Base-by-base conservation (phyloP, 1,140 invertebrate species). In the Ostrea denselamellosa region DNA sequence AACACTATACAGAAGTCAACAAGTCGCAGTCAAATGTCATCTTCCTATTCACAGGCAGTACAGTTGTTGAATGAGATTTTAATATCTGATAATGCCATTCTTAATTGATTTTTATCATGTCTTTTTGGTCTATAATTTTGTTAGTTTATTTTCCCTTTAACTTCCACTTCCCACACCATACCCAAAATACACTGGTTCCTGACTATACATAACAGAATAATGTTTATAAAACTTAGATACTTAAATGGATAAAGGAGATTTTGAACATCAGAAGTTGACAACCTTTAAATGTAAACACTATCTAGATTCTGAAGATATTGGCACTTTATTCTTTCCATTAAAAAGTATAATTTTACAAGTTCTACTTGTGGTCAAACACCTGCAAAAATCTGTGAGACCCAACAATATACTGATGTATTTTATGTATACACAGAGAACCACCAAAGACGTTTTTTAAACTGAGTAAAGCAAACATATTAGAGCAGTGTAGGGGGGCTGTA, bases 261-360 rank as follows among this genome's bases (percentile, higher is more conserved):
- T 77, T 25, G 28, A 77, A 77, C 25, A 77, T 34, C 68, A 25
- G 68, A 77, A 77, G 68, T 77, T 77, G 68, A 77, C 68, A 77
- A 25, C 68, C 68, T 77, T 25, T 34, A 34, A 34, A 77, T 28
- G 28, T 77, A 22, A 77, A 77, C 68, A 77, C 68, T 34, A 77
- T 77, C 68, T 28, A 77, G 68, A 77, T 77, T 77, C 68, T 77
- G 28, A 25, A 77, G 68, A 77, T 77, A 77, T 77, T 77, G 12
- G 68, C 68, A 77, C 68, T 25, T 77, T 77, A 77, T 77, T 28
- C 28, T 77, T 77, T 77, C 68, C 28, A 77, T 77, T 25, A 77
- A 34, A 34, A 28, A 77, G 68, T 77, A 25, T 77, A 34, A 77
- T 28, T 77, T 77, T 77, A 34, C 68, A 77, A 77, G 68, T 77